These are phyloP conservation scores for Typhlomys cinereus DNA, from an alignment of 2,113 vertebrate genomes.

Conservation along the genomic window DNA sequence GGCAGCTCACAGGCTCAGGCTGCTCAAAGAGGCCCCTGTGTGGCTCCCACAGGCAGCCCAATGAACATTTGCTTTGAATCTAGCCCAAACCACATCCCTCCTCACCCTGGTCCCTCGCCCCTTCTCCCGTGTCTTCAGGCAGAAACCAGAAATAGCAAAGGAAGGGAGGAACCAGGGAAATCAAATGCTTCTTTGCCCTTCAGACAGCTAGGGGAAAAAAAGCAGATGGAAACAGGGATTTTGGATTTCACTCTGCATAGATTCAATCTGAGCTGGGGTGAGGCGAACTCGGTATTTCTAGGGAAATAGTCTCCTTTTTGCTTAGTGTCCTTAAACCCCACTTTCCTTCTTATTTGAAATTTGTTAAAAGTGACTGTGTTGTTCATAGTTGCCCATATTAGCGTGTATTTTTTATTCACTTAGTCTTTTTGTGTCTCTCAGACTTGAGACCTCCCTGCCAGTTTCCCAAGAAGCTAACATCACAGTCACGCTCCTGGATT, in stretches of 20 bases:
- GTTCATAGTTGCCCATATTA: no score
- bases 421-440: no score
- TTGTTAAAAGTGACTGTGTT: background rate
- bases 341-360: background rate
- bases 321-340: no score
- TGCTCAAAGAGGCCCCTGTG: constrained; percentile 42
- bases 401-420: background rate
- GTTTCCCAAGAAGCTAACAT: background rate
- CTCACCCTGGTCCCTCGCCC: background rate
- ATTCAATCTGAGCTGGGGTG: background rate
- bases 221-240: background rate
- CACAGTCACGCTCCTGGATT: background rate
- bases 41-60: rapidly evolving
- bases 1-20: rapidly evolving
- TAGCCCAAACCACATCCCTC: background rate
- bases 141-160: constrained; percentile 48
- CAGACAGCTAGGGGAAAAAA: background rate
- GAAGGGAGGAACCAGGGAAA: background rate
- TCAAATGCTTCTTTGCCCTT: background rate
- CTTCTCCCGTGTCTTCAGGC: constrained; percentile 10
- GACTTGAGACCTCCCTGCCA: background rate
- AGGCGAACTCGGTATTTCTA: no score
- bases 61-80: background rate
- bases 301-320: rapidly evolving
- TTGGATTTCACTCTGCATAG: background rate